Evolutionary conservation across 2,113 vertebrate genomes (phyloP).

Genomic region (Tychaedon coryphoeus): DNA sequence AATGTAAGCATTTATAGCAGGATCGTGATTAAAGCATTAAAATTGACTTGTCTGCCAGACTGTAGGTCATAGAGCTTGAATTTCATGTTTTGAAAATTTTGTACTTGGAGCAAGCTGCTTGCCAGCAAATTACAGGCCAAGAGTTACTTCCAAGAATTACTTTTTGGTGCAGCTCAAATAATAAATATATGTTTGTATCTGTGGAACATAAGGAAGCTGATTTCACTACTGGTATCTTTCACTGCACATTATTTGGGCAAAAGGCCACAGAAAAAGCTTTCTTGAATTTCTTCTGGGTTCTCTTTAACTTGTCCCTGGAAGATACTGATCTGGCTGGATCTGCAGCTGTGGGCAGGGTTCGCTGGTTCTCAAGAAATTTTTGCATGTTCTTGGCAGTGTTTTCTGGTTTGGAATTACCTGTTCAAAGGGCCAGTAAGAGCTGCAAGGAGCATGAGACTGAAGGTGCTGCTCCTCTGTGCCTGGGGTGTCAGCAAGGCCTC

Average conservation of each 20-base stretch:
- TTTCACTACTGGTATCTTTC: neutral
- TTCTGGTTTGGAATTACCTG: neutral
- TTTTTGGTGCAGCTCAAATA: slow-evolving; percentile 5
- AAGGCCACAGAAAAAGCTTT: neutral
- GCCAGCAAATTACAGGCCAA: slow-evolving; percentile 5
- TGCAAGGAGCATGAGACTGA: neutral
- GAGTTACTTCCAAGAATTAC: neutral
- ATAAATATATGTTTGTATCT: neutral
- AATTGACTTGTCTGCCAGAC: slow-evolving; percentile 15
- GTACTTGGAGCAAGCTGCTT: neutral
- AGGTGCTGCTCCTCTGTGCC: neutral
- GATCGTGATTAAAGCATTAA: slow-evolving; percentile 36
- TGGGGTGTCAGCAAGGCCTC: neutral
- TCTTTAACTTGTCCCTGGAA: neutral
- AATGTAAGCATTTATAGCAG: slow-evolving; percentile 40
- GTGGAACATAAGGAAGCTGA: neutral
- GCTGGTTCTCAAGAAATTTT: neutral
- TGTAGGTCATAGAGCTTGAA: slow-evolving; percentile 39
- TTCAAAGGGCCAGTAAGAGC: neutral
- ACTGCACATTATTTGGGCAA: neutral
- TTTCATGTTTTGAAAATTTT: slow-evolving; percentile 29
- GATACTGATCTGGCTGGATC: neutral
- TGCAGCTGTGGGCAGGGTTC: neutral
- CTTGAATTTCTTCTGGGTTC: neutral
- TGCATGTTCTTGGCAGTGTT: neutral